Percentiles rank a stretch among this genome's conserved stretches.
Conservation (phyloP, 2,113 vertebrate genomes). For the Phrynosoma platyrhinos region DNA sequence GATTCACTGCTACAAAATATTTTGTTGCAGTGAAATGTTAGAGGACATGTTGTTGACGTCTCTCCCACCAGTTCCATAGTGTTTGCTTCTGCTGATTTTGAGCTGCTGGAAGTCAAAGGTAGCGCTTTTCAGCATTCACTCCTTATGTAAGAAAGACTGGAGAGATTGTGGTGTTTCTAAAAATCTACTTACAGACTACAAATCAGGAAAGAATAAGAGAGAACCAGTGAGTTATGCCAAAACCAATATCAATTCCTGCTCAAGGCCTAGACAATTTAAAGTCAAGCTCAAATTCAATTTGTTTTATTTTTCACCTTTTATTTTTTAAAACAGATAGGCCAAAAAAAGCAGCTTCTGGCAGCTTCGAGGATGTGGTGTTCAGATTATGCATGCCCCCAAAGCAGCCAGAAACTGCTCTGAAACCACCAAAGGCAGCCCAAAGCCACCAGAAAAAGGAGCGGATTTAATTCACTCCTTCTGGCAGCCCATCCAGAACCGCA, state of each 20-base stretch:
- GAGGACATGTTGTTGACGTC: fast-evolving
- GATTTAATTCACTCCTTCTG: no score
- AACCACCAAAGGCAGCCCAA: no score
- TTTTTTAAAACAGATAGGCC: no score
- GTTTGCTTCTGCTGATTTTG: not conserved
- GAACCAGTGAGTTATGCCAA: not conserved
- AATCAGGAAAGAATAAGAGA: not conserved
- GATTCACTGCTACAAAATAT: no score
- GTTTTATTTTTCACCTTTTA: not conserved
- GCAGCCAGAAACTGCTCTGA: no score
- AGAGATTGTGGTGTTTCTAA: not conserved
- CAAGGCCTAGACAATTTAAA: not conserved
- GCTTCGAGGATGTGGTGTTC: no score
- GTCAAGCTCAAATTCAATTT: not conserved
- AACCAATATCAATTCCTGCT: slow-evolving; percentile 4
- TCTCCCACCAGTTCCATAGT: not conserved
- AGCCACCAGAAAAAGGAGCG: no score
- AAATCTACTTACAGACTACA: slow-evolving; percentile 13
- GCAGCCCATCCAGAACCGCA: no score
- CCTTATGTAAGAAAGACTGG: not conserved
- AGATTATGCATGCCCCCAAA: no score
- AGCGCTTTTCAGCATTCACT: not conserved
- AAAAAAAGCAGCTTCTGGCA: no score
- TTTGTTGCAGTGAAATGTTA: not conserved
- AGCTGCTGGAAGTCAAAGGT: not conserved